Evolutionary conservation across 1,140 invertebrate species (phyloP), one percentile per base, ranked within the genome.

Genomic region (Prorops nasuta): DNA sequence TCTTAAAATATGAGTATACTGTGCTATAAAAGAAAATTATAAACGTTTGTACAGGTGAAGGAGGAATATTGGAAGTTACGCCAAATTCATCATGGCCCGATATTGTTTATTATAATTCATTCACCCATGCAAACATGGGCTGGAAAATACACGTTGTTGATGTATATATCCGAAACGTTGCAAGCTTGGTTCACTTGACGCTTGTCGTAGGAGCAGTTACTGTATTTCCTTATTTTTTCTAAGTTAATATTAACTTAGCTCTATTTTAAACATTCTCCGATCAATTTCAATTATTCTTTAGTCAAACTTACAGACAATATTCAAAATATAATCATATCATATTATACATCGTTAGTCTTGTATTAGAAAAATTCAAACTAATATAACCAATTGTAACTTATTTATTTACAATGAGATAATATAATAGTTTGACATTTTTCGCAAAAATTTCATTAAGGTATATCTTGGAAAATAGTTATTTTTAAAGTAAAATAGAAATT

Each of bases 51-150:
- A 14, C 43, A 63, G 86, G 84, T 9, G 83, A 87, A 43, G 82
- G 87, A 3, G 89, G 86, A 0, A 72, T 85, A 12, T 77, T 96
- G 8, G 83, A 87, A 69, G 85, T 96, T 3, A 90, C 89, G 3
- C 94, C 94, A 1, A 94, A 96, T 69, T 84, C 87, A 10, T 85
- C 89, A 0, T 96, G 92, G 89, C 94, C 94, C 0, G 92, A 96
- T 70, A 80, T 85, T 8, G 91, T 97, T 14, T 97, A 96, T 76
- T 97, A 96, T 68, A 91, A 95, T 74, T 94, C 91, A 41, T 96
- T 92, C 72, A 92, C 90, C 0, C 91, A 94, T 54, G 82, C 86
- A 1, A 91, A 94, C 63, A 94, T 94, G 90, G 92, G 92, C 16
- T 92, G 89, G 85, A 91, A 90, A 72, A 91, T 95, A 56, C 84